Evolutionary conservation across 64 coral and sea anemone genomes (phyloP), one percentile per base, ranked within the genome.

Genomic region (Orbicella faveolata): DNA sequence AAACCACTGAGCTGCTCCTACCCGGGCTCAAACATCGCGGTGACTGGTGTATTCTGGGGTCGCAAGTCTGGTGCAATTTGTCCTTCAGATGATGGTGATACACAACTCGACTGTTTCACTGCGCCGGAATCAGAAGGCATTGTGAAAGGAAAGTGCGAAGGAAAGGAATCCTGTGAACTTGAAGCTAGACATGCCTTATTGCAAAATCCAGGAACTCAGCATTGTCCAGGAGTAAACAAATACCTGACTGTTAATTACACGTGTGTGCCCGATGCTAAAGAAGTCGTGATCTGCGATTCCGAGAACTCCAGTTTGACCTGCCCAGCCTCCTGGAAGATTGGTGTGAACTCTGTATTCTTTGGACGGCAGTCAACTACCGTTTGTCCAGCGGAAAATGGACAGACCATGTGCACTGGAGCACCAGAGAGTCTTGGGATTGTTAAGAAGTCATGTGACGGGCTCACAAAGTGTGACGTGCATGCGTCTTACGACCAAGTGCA

Each of bases 191-290:
- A 99, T 67, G 93, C 94, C 19, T 61, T 90, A 33, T 77, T 99
- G 57, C 97, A 99, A 90, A 99, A 96, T 39, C 89, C 94, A 19
- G 76, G 90, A 1, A 79, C 92, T 0, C 15, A 76, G 9, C 95
- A 97, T 77, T 97, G 95, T 25, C 95, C 97, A 35, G 97, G 97
- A 4, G 97, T 99, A 19, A 99, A 99, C 75, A 99, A 99, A 63
- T 99, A 99, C 74, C 84, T 99, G 18, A 91, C 87, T 36, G 94
- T 99, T 1, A 93, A 93, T 67, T 99, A 99, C 69, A 99, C 97
- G 3, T 99, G 97, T 62, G 89, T 99, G 2, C 97, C 97, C 4
- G 97, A 99, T 75, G 97, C 97, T 26, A 99, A 99, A 75, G 97
- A 99, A 85, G 97, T 93, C 5, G 90, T 87, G 14, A 73, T 99